Base-by-base conservation (phyloP, 2,888 invertebrate species). In the Dexiosoma caninum region DNA sequence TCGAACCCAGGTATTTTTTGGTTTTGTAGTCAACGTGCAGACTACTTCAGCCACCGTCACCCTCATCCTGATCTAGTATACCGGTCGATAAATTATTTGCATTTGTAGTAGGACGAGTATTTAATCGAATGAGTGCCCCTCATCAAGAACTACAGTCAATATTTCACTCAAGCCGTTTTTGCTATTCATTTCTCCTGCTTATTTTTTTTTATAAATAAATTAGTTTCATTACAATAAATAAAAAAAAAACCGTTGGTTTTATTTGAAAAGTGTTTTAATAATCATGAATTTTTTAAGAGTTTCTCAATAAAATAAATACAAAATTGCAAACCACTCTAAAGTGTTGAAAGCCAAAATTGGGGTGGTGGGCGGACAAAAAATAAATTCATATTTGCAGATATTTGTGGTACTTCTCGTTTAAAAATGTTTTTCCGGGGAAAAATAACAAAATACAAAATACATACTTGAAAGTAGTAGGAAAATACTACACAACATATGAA, bases 401-500 rank as follows among this genome's bases (percentile, higher is more conserved):
- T 44, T 46, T 72, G 32, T 59, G 37, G 19, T 57, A 30, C 40
- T 51, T 14, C 4, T 40, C 12, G 10, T 51, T 60, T 57, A 27
- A 0, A 66, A 57, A 57, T 66, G 57, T 55, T 53, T 44, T 59
- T 49, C 27, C 40, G 23, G 14, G 23, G 30, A 55, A 44, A 21
- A 6, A 46, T 23, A 40, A 27, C 6, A 8, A 37, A 37, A 57
- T n/a, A n/a, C n/a, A 57, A 23, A 40, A 55, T 27, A 53, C 9
- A 6, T 35, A 51, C 74, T 64, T 64, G 64, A 55, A 35, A 55
- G 21, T 46, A 16, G 46, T 30, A 27, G 27, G 27, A 5, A 59
- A 59, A 69, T 55, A 32, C 35, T n/a, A 21, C 6, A 76, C 6
- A 76, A 53, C 35, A 69, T 10, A 67, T 75, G 67, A 64, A 72